Conservation (phyloP, 1,140 invertebrate genomes). For the Cyphomyrmex costatus region DNA sequence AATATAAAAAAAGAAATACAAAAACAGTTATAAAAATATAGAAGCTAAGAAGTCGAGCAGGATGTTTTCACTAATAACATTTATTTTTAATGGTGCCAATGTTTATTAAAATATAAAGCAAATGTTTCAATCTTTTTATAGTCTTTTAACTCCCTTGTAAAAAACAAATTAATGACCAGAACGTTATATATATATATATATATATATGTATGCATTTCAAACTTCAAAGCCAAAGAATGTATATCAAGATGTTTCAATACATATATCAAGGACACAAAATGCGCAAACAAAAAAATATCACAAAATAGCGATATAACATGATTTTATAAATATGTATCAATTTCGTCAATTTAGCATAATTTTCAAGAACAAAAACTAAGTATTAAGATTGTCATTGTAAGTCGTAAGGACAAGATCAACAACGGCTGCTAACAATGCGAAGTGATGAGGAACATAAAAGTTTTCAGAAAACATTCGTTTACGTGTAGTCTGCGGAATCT, state of each 20-base stretch:
- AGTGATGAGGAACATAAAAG: background rate
- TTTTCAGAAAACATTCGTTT: background rate
- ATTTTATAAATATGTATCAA: background rate
- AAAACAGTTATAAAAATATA: too few relatives aligned
- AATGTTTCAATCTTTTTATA: too few relatives aligned
- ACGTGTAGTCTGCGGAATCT: background rate
- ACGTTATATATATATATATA: too few relatives aligned
- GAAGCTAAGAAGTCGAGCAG: too few relatives aligned
- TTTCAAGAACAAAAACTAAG: background rate
- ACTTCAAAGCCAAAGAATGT: background rate
- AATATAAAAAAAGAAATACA: too few relatives aligned
- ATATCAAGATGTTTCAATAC: background rate
- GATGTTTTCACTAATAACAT: too few relatives aligned
- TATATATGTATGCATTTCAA: too few relatives aligned
- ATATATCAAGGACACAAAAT: background rate
- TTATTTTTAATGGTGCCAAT: too few relatives aligned
- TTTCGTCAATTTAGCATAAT: background rate
- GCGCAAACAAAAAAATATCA: background rate
- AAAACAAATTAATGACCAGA: too few relatives aligned
- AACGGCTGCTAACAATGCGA: background rate
- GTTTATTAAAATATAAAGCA: too few relatives aligned
- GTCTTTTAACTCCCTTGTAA: too few relatives aligned
- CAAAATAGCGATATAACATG: background rate
- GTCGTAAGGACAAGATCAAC: background rate
- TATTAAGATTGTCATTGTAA: background rate